Evolutionary conservation across 2,113 vertebrate species (phyloP).

Genomic region (Octodon degus): DNA sequence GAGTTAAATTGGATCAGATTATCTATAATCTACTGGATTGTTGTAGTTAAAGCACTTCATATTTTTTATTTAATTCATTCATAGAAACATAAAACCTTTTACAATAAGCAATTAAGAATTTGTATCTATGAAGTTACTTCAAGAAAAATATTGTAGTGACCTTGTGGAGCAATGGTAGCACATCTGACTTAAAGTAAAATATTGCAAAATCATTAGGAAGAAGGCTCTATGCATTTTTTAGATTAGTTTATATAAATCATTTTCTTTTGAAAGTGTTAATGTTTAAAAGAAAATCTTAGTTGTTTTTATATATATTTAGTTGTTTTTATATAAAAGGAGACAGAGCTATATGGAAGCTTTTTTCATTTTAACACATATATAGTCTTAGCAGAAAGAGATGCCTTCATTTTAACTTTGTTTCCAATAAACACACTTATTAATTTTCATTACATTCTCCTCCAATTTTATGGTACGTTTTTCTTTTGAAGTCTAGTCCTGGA

Average conservation of each 20-base stretch:
- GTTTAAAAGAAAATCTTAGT: slow-evolving; percentile 40
- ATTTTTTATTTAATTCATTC: slow-evolving; percentile 58
- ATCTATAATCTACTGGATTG: neutral
- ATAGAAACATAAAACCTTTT: slow-evolving; percentile 67
- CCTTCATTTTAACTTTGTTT: slow-evolving; percentile 57
- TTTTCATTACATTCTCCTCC: slow-evolving; percentile 79
- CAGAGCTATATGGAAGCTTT: slow-evolving; percentile 3
- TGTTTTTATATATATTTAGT: neutral
- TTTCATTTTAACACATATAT: neutral
- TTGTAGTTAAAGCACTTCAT: slow-evolving; percentile 22
- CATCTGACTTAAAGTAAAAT: slow-evolving; percentile 49
- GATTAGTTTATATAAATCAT: slow-evolving; percentile 54
- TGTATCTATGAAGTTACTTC: slow-evolving; percentile 55
- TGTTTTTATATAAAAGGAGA: slow-evolving; percentile 42
- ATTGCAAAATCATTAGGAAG: slow-evolving; percentile 26
- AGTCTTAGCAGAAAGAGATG: neutral
- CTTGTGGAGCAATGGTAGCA: too few species aligned
- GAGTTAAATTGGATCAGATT: slow-evolving; percentile 55
- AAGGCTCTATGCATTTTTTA: slow-evolving; percentile 52
- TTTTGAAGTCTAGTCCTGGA: neutral
- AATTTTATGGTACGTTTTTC: neutral
- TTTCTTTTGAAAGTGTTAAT: slow-evolving; percentile 46
- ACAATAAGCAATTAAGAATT: slow-evolving; percentile 64
- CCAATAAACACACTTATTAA: slow-evolving; percentile 55
- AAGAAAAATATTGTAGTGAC: slow-evolving; percentile 4